These are phyloP conservation scores for Macrotis lagotis DNA, from an alignment of 2,113 vertebrate genomes.

Conservation along the genomic window DNA sequence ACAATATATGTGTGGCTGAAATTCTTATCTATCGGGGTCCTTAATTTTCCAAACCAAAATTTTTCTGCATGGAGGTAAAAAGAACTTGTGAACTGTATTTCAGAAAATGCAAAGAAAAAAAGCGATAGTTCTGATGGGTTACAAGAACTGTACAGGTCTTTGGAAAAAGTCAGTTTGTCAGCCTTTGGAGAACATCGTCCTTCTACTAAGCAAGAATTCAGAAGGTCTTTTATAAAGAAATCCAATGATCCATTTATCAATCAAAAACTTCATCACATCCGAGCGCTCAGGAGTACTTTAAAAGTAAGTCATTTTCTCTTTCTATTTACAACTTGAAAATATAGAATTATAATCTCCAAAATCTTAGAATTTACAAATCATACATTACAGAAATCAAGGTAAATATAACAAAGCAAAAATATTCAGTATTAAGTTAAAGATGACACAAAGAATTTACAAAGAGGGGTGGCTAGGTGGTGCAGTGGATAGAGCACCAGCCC, in stretches of 20 bases:
- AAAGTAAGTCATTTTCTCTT: conserved; percentile 85
- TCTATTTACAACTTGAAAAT: conserved; percentile 50
- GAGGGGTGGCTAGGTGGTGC: too few relatives aligned
- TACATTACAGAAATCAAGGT: not conserved
- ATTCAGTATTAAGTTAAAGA: conserved; percentile 17
- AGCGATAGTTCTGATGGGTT: conserved; percentile 84
- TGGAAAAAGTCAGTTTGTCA: conserved; percentile 89
- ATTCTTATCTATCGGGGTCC: conserved; percentile 15
- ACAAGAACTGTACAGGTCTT: conserved; percentile 87
- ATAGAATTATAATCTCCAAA: conserved; percentile 50
- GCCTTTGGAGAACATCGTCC: conserved; percentile 89
- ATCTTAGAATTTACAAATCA: conserved; percentile 5
- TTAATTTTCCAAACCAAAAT: conserved; percentile 26
- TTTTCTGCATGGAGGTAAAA: conserved; percentile 34
- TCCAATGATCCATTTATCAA: conserved; percentile 91
- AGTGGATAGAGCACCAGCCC: too few relatives aligned
- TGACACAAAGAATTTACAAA: conserved; percentile 20
- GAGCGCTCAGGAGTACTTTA: conserved; percentile 93
- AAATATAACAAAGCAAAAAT: not conserved
- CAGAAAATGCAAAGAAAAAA: conserved; percentile 79
- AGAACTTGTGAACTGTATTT: conserved; percentile 62
- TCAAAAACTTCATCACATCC: conserved; percentile 91
- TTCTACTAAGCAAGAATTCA: conserved; percentile 91
- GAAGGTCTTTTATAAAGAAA: conserved; percentile 89
- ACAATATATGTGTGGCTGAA: not conserved